Conservation (phyloP, 2,797 vertebrate genomes). For the Peromyscus melanophrys region DNA sequence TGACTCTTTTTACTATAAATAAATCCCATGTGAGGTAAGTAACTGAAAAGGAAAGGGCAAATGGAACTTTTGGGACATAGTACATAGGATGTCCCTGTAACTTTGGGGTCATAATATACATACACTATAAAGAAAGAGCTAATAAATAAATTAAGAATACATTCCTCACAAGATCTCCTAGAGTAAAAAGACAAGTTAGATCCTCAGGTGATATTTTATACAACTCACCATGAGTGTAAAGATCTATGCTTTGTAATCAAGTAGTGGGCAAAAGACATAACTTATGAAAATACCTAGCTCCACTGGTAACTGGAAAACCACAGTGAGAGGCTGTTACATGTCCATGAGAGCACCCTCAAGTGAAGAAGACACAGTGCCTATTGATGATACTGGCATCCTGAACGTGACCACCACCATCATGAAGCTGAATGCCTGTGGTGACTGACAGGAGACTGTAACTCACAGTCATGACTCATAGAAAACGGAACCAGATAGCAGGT, state of each 20-base stretch:
- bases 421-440: background rate
- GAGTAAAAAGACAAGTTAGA: background rate
- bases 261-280: slow-evolving; percentile 7
- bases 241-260: background rate
- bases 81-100: background rate
- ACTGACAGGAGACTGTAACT: background rate
- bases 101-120: background rate
- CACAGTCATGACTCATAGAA: background rate
- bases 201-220: background rate
- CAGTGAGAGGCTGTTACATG: background rate
- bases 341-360: background rate
- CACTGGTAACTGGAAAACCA: slow-evolving; percentile 7
- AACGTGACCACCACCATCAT: background rate
- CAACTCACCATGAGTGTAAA: background rate
- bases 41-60: slow-evolving; percentile 10
- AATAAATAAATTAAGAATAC: background rate
- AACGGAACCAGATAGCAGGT: background rate
- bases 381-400: background rate
- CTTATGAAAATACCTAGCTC: slow-evolving; percentile 8
- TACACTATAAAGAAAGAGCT: slow-evolving; percentile 8
- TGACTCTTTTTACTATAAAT: background rate
- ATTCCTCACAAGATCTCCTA: background rate
- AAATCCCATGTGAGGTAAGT: slow-evolving; percentile 28
- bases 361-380: background rate
- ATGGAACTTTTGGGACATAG: background rate